Conservation (phyloP, 2,113 vertebrate species). For the Leucopsar rothschildi region DNA sequence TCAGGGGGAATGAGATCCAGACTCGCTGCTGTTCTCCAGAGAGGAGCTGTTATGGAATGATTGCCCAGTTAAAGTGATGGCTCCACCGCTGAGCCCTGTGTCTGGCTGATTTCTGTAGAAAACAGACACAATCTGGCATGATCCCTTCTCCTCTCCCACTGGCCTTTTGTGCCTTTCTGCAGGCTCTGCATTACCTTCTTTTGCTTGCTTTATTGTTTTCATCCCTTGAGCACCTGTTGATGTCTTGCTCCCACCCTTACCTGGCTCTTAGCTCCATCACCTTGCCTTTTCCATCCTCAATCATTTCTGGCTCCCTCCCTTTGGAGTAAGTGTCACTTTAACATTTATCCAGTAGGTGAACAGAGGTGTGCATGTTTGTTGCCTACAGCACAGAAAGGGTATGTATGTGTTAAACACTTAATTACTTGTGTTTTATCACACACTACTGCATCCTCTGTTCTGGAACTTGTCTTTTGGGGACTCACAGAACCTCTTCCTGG, state of each 20-base stretch:
- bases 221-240: not conserved
- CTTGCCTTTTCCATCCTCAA: not conserved
- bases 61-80: not conserved
- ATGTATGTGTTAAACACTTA: not conserved
- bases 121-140: not conserved
- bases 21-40: not conserved
- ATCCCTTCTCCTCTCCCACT: not conserved
- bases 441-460: not conserved
- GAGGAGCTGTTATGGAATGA: not conserved
- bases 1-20: slow-evolving; percentile 27
- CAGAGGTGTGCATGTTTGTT: accelerated
- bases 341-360: not conserved
- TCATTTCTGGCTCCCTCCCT: not conserved
- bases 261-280: not conserved
- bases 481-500: not conserved
- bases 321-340: not conserved
- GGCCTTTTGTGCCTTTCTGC: not conserved
- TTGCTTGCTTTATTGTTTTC: not conserved
- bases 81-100: not conserved
- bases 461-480: not conserved
- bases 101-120: not conserved
- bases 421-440: not conserved
- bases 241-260: not conserved
- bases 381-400: not conserved
- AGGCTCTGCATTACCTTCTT: not conserved